These are phyloP conservation scores for Microplitis deprimator DNA, from an alignment of 2,888 invertebrate genomes.

Conservation along the genomic window DNA sequence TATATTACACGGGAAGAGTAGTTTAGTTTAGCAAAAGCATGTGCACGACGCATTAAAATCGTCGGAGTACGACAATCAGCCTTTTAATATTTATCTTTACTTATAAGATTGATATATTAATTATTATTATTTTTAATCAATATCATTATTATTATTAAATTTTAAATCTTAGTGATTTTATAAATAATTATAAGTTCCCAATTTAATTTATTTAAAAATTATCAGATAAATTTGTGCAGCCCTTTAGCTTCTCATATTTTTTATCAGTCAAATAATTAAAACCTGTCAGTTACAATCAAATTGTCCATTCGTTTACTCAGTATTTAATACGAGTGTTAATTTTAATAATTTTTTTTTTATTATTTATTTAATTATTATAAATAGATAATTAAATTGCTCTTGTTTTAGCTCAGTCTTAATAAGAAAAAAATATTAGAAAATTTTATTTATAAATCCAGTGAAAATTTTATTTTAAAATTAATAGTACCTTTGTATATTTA, in stretches of 20 bases:
- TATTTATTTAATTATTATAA: neutral
- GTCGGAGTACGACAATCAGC: slow-evolving; percentile 53
- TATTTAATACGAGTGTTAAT: slow-evolving; percentile 1
- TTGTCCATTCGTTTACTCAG: neutral
- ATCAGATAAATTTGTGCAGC: slow-evolving; percentile 17
- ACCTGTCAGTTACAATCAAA: slow-evolving; percentile 3
- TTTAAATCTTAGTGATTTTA: neutral
- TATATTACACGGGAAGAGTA: slow-evolving; percentile 40
- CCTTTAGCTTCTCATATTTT: neutral
- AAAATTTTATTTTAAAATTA: neutral
- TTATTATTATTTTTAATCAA: slow-evolving; percentile 24
- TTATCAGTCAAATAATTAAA: slow-evolving; percentile 10
- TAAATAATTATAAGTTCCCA: neutral
- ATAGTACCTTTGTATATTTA: neutral
- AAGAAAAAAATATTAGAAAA: slow-evolving; percentile 13
- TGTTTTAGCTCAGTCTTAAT: slow-evolving; percentile 19
- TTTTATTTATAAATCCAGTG: neutral
- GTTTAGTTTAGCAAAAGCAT: slow-evolving; percentile 44
- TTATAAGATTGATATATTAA: slow-evolving; percentile 45
- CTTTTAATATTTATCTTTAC: slow-evolving; percentile 48
- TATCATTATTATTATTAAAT: slow-evolving; percentile 29
- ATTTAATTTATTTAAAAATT: slow-evolving; percentile 3
- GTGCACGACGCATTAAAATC: slow-evolving; percentile 47
- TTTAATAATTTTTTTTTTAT: neutral
- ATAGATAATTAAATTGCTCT: slow-evolving; percentile 12